A percentile compares a stretch with the other conserved stretches of the same genome.
Evolutionary conservation across 2,113 vertebrate species (phyloP).

Genomic region (Mesitornis unicolor): DNA sequence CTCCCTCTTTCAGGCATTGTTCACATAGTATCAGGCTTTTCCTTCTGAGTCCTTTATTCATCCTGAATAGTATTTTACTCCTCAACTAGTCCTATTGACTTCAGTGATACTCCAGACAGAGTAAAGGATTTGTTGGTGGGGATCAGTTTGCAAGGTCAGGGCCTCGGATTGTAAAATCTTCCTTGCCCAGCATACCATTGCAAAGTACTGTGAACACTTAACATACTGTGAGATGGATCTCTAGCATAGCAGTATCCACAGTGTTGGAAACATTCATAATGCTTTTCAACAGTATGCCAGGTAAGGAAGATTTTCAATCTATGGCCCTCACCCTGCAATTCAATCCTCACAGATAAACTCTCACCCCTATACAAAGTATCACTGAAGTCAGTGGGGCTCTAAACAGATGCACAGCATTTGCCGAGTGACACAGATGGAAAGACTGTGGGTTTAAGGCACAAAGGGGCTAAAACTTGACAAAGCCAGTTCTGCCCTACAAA

Average conservation of each 20-base stretch:
- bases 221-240: neutral
- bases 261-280: neutral
- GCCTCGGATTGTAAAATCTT: neutral
- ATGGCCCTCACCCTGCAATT: neutral
- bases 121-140: neutral
- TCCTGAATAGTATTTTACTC: neutral
- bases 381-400: neutral
- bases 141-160: neutral
- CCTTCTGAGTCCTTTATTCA: neutral
- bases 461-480: neutral
- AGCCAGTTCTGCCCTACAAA: neutral
- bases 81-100: neutral
- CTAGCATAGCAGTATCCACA: neutral
- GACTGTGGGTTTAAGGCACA: neutral
- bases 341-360: neutral
- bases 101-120: neutral
- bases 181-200: neutral
- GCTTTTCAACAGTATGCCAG: slow-evolving; percentile 3
- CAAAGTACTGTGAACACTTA: neutral
- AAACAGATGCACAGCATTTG: neutral
- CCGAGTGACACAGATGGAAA: neutral
- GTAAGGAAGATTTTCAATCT: neutral
- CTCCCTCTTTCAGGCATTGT: neutral
- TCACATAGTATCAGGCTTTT: neutral
- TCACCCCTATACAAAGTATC: neutral